Evolutionary conservation across 1,140 invertebrate species (phyloP).

Genomic region (Druon quercuslanigerum): DNA sequence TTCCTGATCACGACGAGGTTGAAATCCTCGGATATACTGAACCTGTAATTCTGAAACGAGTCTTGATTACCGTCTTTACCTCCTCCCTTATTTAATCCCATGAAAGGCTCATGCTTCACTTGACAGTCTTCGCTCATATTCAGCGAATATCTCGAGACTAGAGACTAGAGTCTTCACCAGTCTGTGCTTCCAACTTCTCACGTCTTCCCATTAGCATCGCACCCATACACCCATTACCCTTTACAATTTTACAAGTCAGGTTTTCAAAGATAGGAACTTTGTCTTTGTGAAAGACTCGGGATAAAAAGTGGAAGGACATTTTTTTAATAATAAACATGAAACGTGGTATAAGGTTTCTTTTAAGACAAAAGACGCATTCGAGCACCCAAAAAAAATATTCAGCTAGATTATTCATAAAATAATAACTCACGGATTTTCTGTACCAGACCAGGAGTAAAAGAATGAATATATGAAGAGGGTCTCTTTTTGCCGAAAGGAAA

Average conservation of each 20-base stretch:
- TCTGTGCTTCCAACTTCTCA: constrained; percentile 33
- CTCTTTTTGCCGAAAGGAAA: too few species aligned
- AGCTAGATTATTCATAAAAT: too few species aligned
- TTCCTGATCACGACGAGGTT: neutral
- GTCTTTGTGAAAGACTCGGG: constrained; percentile 49
- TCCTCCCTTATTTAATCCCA: constrained; percentile 30
- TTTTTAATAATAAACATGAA: constrained; percentile 38
- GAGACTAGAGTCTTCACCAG: constrained; percentile 35
- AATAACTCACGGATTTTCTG: too few species aligned
- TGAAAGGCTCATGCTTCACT: constrained; percentile 24
- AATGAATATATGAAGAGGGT: too few species aligned
- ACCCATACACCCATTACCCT: neutral
- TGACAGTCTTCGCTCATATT: constrained; percentile 7
- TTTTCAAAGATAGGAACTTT: constrained; percentile 52
- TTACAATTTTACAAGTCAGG: neutral
- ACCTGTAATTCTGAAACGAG: constrained; percentile 49
- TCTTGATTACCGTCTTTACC: constrained; percentile 52
- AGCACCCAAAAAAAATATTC: neutral
- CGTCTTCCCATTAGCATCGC: constrained; percentile 43
- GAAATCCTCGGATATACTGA: neutral
- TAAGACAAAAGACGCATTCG: neutral
- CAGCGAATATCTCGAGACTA: neutral
- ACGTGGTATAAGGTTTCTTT: neutral
- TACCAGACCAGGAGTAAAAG: too few species aligned
- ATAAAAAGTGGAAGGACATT: constrained; percentile 53